Base-by-base conservation (phyloP, 2,888 invertebrate species). In the Chaitophorus viminalis region DNA sequence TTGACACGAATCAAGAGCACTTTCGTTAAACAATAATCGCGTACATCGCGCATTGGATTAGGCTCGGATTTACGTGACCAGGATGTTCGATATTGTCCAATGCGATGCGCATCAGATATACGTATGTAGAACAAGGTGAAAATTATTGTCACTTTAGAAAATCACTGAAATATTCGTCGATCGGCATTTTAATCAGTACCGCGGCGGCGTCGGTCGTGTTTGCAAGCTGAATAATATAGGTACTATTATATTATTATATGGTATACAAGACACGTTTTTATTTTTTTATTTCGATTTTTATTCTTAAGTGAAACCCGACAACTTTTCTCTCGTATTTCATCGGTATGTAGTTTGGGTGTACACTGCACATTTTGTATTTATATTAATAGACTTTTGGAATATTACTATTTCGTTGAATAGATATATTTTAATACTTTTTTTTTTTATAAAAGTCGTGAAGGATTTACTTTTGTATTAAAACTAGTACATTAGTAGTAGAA, bases 71-170 rank as follows among this genome's bases (percentile, higher is more conserved):
- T 75, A 83, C 83, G 83, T 83, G 83, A 83, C 60, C 75, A 75
- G 83, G 83, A 75, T 83, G 60, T 75, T 39, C 36, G 83, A 17
- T 79, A 14, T 29, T 14, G 9, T 33, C n/a, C 21, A 74, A 39
- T 70, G 17, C 29, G 25, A 70, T 52, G 46, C 82, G 25, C 25
- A 60, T 75, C 75, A 36, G 54, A 74, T n/a, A n/a, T n/a, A n/a
- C n/a, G n/a, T n/a, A n/a, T 83, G 72, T 75, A 74, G 82, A 74
- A 83, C 82, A 75, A 83, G 83, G 83, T 75, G 75, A 83, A 83
- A 75, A 83, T 83, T 75, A 60, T 75, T 75, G 60, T 60, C 60
- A 76, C 68, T 84, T 84, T 84, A 84, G 84, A 84, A 84, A 84
- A 84, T 68, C 65, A 65, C 25, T 65, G 46, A 76, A 76, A 76